These are phyloP conservation scores for Bos taurus DNA, from an alignment of 2,113 vertebrate genomes.

Conservation along the genomic window ARS-UCD2.0 NC_037357.1:12661001-12661500, in stretches of 20 bases:
- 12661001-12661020: slow-evolving; percentile 15
- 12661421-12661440: not conserved
- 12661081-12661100: not conserved
- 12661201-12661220: not conserved
- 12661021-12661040: slow-evolving; percentile 27
- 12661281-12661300: not conserved
- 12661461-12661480: slow-evolving; percentile 45
- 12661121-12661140: not conserved
- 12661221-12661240: not conserved
- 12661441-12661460: not conserved
- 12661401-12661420: not conserved
- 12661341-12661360: not conserved
- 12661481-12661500: not conserved
- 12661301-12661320: not conserved
- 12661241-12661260: not conserved
- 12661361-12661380: not conserved
- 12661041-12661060: slow-evolving; percentile 21
- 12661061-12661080: not conserved
- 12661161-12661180: not conserved
- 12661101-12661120: not conserved
- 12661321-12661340: not conserved
- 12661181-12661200: not conserved
- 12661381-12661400: not conserved
- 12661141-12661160: not conserved
- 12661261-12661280: not conserved